Evolutionary conservation across 2,888 invertebrate species (phyloP).

Genomic region (Nineta flava): DNA sequence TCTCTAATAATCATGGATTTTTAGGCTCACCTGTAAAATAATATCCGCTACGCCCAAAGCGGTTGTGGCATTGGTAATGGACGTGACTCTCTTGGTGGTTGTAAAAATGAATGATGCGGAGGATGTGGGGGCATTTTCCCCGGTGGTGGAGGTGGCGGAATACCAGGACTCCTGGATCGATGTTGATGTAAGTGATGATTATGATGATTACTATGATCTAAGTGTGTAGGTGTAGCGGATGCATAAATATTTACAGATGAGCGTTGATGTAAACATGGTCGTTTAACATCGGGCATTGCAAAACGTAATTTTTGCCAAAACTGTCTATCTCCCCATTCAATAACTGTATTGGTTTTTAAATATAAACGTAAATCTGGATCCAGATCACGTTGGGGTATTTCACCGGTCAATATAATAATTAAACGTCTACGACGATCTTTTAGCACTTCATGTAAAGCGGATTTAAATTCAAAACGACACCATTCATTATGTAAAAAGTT

Average conservation of each 20-base stretch:
- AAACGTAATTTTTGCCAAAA: conserved; percentile 95
- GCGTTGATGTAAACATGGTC: conserved; percentile 43
- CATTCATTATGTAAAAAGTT: conserved; percentile 92
- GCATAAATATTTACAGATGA: conserved; percentile 59
- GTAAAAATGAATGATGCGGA: conserved; percentile 31
- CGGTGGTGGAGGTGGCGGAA: conserved; percentile 43
- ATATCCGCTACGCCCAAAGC: conserved; percentile 66
- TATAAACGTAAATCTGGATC: conserved; percentile 83
- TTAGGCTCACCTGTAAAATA: conserved; percentile 42
- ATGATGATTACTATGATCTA: conserved; percentile 34
- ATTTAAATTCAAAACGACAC: conserved; percentile 89
- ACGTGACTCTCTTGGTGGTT: conserved; percentile 30
- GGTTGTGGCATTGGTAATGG: conserved; percentile 49
- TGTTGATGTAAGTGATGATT: conserved; percentile 39
- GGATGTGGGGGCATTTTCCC: conserved; percentile 32
- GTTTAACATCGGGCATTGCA: conserved; percentile 69
- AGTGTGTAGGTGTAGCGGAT: conserved; percentile 31
- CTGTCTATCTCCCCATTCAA: conserved; percentile 86
- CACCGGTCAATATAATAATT: conserved; percentile 80
- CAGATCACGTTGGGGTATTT: conserved; percentile 73
- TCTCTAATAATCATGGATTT: too few species aligned
- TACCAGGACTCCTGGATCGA: conserved; percentile 42
- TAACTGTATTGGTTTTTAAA: conserved; percentile 77
- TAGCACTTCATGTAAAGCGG: conserved; percentile 78
- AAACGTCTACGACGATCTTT: conserved; percentile 73